Evolutionary conservation across 2,113 vertebrate species (phyloP).

Genomic region (Cairina moschata): DNA sequence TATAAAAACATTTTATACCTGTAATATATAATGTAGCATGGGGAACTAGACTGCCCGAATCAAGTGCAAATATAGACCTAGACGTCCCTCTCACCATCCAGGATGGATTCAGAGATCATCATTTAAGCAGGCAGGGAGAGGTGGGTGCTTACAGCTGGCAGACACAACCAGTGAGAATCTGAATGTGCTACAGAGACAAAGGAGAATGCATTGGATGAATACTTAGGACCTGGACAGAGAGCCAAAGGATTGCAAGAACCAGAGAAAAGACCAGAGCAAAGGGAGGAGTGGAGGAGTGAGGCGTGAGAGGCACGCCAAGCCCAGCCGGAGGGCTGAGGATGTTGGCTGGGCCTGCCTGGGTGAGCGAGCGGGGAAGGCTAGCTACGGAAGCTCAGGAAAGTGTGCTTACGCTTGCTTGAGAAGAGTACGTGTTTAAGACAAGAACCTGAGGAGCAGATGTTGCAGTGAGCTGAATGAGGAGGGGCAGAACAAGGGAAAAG

Average conservation of each 20-base stretch:
- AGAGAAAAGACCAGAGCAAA: neutral
- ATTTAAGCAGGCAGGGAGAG: neutral
- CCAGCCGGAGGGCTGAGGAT: rapidly evolving
- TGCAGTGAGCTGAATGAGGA: neutral
- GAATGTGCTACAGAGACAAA: neutral
- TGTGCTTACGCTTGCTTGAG: neutral
- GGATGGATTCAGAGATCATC: neutral
- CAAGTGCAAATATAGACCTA: neutral
- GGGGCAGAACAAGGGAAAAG: neutral
- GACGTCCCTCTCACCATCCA: neutral
- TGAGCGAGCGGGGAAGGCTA: neutral
- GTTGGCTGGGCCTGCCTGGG: neutral
- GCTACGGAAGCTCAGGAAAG: neutral
- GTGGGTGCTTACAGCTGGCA: neutral
- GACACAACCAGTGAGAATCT: neutral
- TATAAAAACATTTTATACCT: neutral
- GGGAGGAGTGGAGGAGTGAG: neutral
- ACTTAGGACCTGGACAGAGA: neutral
- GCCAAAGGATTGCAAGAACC: neutral
- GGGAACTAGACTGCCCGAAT: neutral
- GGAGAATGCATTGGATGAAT: neutral
- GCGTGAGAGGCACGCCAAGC: neutral
- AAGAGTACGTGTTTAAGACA: neutral
- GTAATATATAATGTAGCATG: rapidly evolving
- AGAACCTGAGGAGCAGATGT: neutral